These are phyloP conservation scores for Albula glossodonta DNA, from an alignment of 2,113 vertebrate genomes.

Conservation along the genomic window DNA sequence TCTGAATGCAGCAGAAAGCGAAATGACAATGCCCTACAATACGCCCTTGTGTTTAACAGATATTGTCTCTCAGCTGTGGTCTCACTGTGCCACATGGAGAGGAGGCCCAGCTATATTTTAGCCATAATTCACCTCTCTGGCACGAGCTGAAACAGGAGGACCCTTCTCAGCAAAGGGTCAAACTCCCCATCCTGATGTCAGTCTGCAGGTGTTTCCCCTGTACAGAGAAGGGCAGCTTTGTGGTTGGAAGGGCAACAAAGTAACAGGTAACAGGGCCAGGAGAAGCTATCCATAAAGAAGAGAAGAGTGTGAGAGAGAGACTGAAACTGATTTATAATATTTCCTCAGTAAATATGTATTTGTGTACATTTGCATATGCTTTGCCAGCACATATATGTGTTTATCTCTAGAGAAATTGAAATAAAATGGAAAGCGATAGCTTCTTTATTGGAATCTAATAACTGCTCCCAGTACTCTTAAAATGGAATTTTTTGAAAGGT, in stretches of 20 bases:
- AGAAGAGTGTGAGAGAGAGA: too few species aligned
- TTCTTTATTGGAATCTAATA: background rate
- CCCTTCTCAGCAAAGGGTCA: background rate
- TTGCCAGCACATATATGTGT: background rate
- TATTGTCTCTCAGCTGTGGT: background rate
- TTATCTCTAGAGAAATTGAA: background rate
- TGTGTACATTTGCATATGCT: background rate
- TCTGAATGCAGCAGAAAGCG: background rate
- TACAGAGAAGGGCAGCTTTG: too few species aligned
- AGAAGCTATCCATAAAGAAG: too few species aligned
- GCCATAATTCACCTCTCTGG: background rate
- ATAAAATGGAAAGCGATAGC: background rate
- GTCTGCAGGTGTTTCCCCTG: background rate
- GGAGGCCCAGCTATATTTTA: background rate
- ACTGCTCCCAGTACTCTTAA: background rate
- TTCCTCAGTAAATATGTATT: background rate
- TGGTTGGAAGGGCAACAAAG: too few species aligned
- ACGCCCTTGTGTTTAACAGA: background rate
- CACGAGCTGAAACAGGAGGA: background rate
- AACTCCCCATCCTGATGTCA: background rate
- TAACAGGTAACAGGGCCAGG: too few species aligned
- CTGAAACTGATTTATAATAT: too few species aligned
- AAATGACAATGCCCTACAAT: background rate
- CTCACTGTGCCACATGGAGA: background rate
- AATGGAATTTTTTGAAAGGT: background rate